A percentile compares a stretch with the other conserved stretches of the same genome.
These are phyloP conservation scores for Cebidichthys violaceus DNA, from an alignment of 2,113 vertebrate genomes.

Conservation along the genomic window DNA sequence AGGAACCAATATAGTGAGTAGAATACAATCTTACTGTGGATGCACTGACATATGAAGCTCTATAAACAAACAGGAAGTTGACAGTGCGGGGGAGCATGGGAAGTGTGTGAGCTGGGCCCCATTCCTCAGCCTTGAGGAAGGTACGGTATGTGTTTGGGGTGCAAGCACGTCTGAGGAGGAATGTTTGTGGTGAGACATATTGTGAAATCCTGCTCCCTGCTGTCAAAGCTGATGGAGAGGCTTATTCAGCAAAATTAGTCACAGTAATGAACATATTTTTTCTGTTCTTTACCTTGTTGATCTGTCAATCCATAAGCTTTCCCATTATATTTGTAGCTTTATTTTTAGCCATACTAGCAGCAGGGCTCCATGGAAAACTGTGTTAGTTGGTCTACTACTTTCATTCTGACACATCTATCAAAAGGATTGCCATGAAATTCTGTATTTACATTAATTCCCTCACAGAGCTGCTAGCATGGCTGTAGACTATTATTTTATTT, in stretches of 20 bases:
- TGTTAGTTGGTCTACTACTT: not conserved
- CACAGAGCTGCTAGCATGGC: not conserved
- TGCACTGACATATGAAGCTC: conserved; percentile 55
- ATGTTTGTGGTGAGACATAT: conserved; percentile 49
- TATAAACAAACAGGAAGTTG: conserved; percentile 76
- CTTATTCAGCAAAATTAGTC: conserved; percentile 3
- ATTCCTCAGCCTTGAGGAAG: conserved; percentile 54
- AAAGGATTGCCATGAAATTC: not conserved
- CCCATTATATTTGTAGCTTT: not conserved
- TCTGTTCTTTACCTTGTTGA: not conserved
- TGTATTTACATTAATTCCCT: not conserved
- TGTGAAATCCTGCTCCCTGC: conserved; percentile 29
- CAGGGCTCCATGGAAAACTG: too few species aligned
- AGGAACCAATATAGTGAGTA: conserved; percentile 14
- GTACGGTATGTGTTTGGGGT: conserved; percentile 55
- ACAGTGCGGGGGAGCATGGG: conserved; percentile 67
- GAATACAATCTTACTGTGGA: conserved; percentile 44
- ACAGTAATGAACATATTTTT: conserved; percentile 15
- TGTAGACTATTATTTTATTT: not conserved
- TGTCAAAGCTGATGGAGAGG: conserved; percentile 14
- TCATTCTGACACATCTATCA: not conserved
- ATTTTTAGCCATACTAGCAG: not conserved
- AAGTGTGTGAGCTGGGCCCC: conserved; percentile 57
- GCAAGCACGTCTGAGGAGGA: conserved; percentile 34
- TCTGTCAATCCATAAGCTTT: not conserved